Percentiles rank a stretch among this genome's conserved stretches.
phyloP scores from a whole-genome alignment of 2,113 vertebrate species.

The Phalacrocorax pelagicus region DNA sequence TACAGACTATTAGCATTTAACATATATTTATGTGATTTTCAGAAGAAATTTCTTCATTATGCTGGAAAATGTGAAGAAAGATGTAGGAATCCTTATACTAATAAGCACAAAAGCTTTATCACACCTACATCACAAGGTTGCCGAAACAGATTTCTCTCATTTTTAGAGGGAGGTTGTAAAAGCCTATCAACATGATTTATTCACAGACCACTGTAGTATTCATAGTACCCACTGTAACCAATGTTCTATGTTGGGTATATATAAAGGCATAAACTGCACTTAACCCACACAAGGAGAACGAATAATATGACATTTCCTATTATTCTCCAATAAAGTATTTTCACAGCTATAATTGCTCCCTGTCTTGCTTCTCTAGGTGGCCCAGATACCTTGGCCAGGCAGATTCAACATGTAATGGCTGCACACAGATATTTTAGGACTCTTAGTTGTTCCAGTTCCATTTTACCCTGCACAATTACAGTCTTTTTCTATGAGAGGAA shows the following conservation, averaged over 20 bases:
- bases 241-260: not conserved
- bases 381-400: not conserved
- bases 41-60: slow-evolving; percentile 1
- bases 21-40: slow-evolving; percentile 2
- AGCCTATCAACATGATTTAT: not conserved
- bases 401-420: not conserved
- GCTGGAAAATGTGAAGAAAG: slow-evolving; percentile 17
- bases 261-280: not conserved
- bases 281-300: not conserved
- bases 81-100: not conserved
- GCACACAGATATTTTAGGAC: not conserved
- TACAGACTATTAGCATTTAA: slow-evolving; percentile 55
- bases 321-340: not conserved
- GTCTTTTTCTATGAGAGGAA: not conserved
- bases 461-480: not conserved
- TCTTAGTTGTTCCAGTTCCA: not conserved
- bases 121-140: not conserved
- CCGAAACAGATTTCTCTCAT: not conserved
- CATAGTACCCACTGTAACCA: not conserved
- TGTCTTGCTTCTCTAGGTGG: not conserved
- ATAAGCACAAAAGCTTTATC: not conserved
- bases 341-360: not conserved
- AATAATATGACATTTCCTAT: not conserved
- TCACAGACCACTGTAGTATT: not conserved
- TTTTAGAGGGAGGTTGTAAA: not conserved